Evolutionary conservation across 2,113 vertebrate genomes (phyloP), one percentile per base, ranked within the genome.

Genomic region (Mandrillus leucophaeus): DNA sequence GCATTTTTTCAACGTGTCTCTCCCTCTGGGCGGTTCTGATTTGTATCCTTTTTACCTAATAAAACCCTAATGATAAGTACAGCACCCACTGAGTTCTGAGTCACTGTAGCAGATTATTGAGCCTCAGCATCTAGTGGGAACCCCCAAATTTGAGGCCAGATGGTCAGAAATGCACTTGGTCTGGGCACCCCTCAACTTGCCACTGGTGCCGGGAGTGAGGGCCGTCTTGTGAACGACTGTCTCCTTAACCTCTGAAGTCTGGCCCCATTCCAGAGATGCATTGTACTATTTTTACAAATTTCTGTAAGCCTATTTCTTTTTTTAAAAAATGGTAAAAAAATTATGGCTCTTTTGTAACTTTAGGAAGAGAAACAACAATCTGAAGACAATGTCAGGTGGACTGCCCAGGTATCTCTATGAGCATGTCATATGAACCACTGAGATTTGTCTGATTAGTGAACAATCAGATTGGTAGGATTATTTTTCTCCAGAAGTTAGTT

Each of bases 351-450:
- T 48, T 6, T 75, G 52, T 80, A 76, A 70, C 35, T 55, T 75
- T 43, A 16, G 38, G n/a, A 86, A 95, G 14, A 22, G 43, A 50
- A 68, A 57, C 83, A 55, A 70, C 20, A 57, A 79, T 76, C 16
- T 59, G 23, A 92, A 52, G 3, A 22, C 2, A 48, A 20, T 22
- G 1, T 64, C 52, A 4, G 23, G 3, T 48, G n/a, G 17, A 61
- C 7, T 22, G 2, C 8, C 27, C 32, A 0, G 40, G 3, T 1
- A 0, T 43, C 5, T 86, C 14, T 90, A 25, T 13, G 14, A 17
- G 14, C 5, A 35, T 10, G 10, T 82, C 30, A 11, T 2, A 61
- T 6, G 57, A 75, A 61, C 66, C 11, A 22, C 40, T 45, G 6
- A 68, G 50, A 40, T 16, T 23, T 40, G 17, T 32, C 32, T 72